Evolutionary conservation across 2,113 vertebrate genomes (phyloP).

Genomic region (Oryzias celebensis): DNA sequence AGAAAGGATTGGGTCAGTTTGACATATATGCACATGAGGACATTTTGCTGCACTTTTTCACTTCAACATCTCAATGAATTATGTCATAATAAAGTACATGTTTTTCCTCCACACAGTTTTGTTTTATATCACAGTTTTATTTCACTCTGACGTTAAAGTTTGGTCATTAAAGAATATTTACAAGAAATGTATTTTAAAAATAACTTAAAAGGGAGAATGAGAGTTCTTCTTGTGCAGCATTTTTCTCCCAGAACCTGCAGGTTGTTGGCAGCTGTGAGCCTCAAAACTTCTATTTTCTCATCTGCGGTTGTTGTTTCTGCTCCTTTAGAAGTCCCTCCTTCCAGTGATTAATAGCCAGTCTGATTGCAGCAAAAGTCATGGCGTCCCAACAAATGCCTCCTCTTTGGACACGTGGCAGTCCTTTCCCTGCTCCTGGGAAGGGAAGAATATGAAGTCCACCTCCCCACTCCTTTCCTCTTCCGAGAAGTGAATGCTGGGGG

Average conservation of each 20-base stretch:
- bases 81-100: constrained; percentile 1
- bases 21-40: background rate
- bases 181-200: constrained; percentile 28
- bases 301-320: constrained; percentile 9
- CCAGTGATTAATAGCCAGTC: background rate
- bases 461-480: constrained; percentile 67
- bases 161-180: constrained; percentile 29
- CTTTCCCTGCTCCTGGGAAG: constrained; percentile 79
- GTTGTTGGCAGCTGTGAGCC: constrained; percentile 1
- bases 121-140: constrained; percentile 11
- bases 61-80: background rate
- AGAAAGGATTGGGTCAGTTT: background rate
- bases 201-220: constrained; percentile 19
- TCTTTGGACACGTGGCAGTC: constrained; percentile 78
- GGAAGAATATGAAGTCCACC: constrained; percentile 64
- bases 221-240: background rate
- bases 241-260: constrained; percentile 20
- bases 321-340: constrained; percentile 12
- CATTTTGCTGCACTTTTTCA: background rate
- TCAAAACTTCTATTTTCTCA: background rate
- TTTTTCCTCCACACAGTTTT: constrained; percentile 9
- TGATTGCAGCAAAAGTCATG: background rate
- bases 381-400: constrained; percentile 44
- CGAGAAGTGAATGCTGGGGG: constrained; percentile 67
- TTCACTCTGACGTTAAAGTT: background rate